Evolutionary conservation across 1,140 invertebrate genomes (phyloP).

Genomic region (Aphelenchoides fujianensis): DNA sequence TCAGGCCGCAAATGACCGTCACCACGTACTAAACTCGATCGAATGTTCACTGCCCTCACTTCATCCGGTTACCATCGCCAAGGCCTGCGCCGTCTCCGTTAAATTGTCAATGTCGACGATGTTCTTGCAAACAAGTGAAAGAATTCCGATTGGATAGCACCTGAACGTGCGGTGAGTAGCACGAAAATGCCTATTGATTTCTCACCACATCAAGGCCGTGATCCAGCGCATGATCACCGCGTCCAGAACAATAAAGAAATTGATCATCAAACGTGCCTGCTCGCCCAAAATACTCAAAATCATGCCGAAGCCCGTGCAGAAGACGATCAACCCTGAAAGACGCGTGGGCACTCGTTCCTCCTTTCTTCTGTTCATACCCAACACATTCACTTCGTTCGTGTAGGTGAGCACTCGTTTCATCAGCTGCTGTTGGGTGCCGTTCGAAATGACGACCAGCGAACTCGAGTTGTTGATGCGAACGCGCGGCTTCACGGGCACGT

Average conservation of each 20-base stretch:
- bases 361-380: conserved; percentile 52
- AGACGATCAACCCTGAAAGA: conserved; percentile 64
- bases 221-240: conserved; percentile 64
- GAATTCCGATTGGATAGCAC: conserved; percentile 84
- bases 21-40: conserved; percentile 72
- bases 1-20: conserved; percentile 79
- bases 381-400: conserved; percentile 64
- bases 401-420: conserved; percentile 54
- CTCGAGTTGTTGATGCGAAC: conserved; percentile 22
- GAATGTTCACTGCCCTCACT: conserved; percentile 18
- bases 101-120: conserved; percentile 83
- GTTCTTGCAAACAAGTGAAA: conserved; percentile 81
- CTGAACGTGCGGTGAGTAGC: conserved; percentile 65
- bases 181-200: too few species aligned
- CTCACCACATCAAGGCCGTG: conserved; percentile 47
- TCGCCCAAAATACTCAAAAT: conserved; percentile 63
- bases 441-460: conserved; percentile 28
- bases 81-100: conserved; percentile 74
- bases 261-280: conserved; percentile 63
- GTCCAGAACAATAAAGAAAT: conserved; percentile 65
- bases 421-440: conserved; percentile 32
- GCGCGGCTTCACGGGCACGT: conserved; percentile 38
- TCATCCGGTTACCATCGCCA: conserved; percentile 74
- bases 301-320: conserved; percentile 66
- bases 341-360: neutral